Percentiles rank a stretch among this genome's conserved stretches.
These are phyloP conservation scores for Tubulanus polymorphus DNA, from an alignment of 2,888 invertebrate genomes.

Conservation along the genomic window DNA sequence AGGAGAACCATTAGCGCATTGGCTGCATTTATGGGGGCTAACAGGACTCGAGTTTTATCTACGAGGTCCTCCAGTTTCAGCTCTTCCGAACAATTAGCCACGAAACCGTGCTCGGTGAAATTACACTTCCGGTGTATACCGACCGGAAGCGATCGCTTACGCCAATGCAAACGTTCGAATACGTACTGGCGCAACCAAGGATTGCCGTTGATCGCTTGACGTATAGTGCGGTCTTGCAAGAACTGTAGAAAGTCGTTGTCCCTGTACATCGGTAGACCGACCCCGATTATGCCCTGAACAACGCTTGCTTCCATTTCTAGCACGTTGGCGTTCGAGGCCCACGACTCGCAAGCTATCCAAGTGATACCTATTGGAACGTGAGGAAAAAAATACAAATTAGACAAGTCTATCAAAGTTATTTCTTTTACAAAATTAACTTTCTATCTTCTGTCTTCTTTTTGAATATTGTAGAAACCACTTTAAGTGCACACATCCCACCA, in stretches of 20 bases:
- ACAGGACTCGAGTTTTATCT: background rate
- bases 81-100: background rate
- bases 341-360: conserved; percentile 4
- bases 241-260: background rate
- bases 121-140: background rate
- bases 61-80: background rate
- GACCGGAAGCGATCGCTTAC: too few relatives aligned
- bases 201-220: background rate
- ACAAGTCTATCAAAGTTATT: background rate
- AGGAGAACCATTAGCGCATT: background rate
- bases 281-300: background rate
- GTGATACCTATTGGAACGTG: background rate
- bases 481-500: too few relatives aligned
- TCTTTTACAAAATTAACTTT: background rate
- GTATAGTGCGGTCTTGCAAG: background rate
- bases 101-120: background rate
- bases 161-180: too few relatives aligned
- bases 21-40: background rate
- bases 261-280: background rate
- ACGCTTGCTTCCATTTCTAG: background rate
- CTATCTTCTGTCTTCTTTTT: too few relatives aligned
- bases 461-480: too few relatives aligned
- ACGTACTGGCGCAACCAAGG: background rate
- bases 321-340: background rate
- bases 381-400: background rate